A percentile compares a stretch with the other conserved stretches of the same genome.
Evolutionary conservation across 2,113 vertebrate genomes (phyloP).

Genomic region (Rhinoderma darwinii): DNA sequence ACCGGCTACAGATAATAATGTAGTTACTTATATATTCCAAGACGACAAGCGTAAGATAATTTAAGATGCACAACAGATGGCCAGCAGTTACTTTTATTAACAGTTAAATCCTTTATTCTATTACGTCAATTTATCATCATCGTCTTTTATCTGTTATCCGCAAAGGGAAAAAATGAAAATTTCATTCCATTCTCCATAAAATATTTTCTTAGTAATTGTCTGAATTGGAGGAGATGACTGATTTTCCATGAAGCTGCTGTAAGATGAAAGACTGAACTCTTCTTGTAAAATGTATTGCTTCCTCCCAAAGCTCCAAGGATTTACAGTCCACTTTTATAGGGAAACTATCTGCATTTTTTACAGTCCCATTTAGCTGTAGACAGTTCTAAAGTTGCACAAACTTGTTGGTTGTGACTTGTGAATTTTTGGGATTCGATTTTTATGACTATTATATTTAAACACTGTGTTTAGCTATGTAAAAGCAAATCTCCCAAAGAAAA

Average conservation of each 20-base stretch:
- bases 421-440: background rate
- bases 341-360: background rate
- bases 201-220: conserved; percentile 2
- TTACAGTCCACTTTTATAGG: background rate
- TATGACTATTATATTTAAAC: background rate
- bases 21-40: background rate
- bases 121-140: conserved; percentile 8
- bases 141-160: conserved; percentile 1
- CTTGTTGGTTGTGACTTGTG: background rate
- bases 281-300: background rate
- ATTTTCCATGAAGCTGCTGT: background rate
- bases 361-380: background rate
- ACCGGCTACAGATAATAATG: background rate
- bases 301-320: background rate
- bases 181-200: conserved; percentile 12
- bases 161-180: background rate
- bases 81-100: conserved; percentile 21
- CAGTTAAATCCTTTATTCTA: background rate
- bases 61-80: conserved; percentile 15
- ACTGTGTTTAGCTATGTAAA: background rate
- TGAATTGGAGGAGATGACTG: background rate
- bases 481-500: no score
- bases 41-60: background rate
- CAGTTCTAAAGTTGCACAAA: background rate
- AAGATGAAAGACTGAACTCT: background rate